A percentile compares a stretch with the other conserved stretches of the same genome.
Conservation (phyloP, 2,113 vertebrate species). For the Ochotona curzoniae region DNA sequence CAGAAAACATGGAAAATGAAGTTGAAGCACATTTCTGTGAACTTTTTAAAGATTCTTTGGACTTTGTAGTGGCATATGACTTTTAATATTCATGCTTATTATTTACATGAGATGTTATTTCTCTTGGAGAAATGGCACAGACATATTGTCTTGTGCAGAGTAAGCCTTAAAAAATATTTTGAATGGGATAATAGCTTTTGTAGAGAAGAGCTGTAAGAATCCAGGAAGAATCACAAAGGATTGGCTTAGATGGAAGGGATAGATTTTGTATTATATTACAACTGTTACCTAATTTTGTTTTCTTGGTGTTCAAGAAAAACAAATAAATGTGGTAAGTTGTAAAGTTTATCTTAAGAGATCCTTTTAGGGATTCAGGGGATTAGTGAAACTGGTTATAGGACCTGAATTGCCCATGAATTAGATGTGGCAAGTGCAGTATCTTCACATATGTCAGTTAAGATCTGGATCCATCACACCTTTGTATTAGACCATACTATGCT, state of each 20-base stretch:
- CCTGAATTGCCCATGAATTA: not conserved
- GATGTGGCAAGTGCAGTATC: constrained; percentile 27
- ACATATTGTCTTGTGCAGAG: not conserved
- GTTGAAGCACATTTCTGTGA: no score
- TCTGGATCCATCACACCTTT: not conserved
- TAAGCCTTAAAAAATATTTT: not conserved
- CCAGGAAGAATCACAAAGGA: not conserved
- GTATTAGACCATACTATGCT: not conserved
- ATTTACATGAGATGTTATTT: constrained; percentile 37
- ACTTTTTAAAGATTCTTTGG: no score
- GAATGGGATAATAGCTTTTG: not conserved
- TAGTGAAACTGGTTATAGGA: not conserved
- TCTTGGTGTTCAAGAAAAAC: not conserved
- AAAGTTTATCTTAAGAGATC: not conserved
- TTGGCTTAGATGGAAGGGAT: not conserved
- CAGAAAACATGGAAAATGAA: no score
- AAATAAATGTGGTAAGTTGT: not conserved
- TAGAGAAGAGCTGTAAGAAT: not conserved
- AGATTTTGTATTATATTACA: not conserved
- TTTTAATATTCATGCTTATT: constrained; percentile 1
- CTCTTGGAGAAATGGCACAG: not conserved
- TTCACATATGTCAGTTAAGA: constrained; percentile 43
- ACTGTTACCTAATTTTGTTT: not conserved
- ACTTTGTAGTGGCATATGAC: not conserved
- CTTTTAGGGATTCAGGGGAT: not conserved